These are phyloP conservation scores for Microcebus ravelobensis DNA, from an alignment of 2,113 vertebrate genomes.

Conservation along the genomic window DNA sequence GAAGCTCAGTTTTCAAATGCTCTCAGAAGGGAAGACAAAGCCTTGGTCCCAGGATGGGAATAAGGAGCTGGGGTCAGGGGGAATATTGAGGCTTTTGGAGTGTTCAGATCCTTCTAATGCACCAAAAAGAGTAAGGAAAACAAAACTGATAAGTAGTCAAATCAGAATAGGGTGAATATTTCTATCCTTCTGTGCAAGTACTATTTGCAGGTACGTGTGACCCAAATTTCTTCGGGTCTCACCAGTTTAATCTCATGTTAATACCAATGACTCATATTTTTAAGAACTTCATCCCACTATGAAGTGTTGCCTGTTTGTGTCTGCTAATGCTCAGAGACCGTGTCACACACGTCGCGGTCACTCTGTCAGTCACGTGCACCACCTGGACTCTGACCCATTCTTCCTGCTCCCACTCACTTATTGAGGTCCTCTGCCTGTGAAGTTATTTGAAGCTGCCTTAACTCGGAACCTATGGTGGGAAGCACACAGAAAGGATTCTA, in stretches of 20 bases:
- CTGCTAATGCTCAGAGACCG: background rate
- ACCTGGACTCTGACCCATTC: background rate
- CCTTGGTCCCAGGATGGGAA: background rate
- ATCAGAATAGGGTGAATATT: background rate
- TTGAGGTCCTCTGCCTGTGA: background rate
- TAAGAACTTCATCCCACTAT: background rate
- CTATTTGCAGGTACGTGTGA: background rate
- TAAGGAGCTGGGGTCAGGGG: background rate
- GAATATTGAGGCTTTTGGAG: background rate
- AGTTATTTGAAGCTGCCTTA: background rate
- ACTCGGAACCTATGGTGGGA: background rate
- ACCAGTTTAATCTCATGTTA: background rate
- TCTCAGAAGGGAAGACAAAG: background rate
- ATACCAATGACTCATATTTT: background rate
- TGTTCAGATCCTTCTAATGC: background rate
- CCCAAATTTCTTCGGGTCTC: background rate
- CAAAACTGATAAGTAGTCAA: background rate
- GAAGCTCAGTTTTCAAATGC: slow-evolving; percentile 7
- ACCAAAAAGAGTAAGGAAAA: background rate
- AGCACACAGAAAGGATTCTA: background rate
- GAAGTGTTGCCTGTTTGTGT: background rate
- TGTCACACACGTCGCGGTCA: background rate
- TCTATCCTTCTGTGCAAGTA: background rate
- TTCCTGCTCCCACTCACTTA: background rate
- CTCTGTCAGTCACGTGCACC: background rate